Conservation (phyloP, 2,797 vertebrate genomes). For the Hippoglossus hippoglossus region DNA sequence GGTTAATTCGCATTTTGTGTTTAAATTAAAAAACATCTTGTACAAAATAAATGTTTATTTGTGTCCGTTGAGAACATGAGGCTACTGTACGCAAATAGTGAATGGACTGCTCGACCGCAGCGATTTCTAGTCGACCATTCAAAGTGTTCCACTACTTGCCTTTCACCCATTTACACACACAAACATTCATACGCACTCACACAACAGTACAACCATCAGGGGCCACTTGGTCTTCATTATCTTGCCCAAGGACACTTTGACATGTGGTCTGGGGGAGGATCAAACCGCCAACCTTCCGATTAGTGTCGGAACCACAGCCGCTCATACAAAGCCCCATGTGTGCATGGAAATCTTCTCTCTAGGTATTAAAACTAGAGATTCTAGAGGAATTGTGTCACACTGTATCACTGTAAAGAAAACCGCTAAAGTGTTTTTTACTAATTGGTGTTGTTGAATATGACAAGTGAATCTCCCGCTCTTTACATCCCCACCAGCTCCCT, state of each 20-base stretch:
- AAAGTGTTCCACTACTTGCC: too few relatives aligned
- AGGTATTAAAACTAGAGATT: too few relatives aligned
- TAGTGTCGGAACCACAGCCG: neutral
- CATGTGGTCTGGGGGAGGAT: neutral
- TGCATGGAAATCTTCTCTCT: too few relatives aligned
- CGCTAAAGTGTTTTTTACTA: too few relatives aligned
- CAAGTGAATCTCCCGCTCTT: neutral
- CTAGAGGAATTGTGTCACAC: neutral
- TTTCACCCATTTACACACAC: neutral
- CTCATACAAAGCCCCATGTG: neutral
- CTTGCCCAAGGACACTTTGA: neutral
- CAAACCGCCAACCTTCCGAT: neutral
- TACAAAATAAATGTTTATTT: neutral
- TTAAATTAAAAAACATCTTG: neutral
- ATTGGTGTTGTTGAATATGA: too few relatives aligned
- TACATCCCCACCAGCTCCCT: slow-evolving; percentile 1
- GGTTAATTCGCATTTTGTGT: too few relatives aligned
- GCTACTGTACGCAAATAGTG: neutral
- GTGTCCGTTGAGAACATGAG: too few relatives aligned
- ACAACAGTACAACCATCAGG: neutral
- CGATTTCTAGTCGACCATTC: neutral
- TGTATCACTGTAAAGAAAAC: too few relatives aligned
- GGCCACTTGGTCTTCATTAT: neutral
- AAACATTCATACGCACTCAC: neutral
- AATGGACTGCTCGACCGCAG: neutral